Conservation (phyloP, 2,797 vertebrate genomes). For the Anas acuta region DNA sequence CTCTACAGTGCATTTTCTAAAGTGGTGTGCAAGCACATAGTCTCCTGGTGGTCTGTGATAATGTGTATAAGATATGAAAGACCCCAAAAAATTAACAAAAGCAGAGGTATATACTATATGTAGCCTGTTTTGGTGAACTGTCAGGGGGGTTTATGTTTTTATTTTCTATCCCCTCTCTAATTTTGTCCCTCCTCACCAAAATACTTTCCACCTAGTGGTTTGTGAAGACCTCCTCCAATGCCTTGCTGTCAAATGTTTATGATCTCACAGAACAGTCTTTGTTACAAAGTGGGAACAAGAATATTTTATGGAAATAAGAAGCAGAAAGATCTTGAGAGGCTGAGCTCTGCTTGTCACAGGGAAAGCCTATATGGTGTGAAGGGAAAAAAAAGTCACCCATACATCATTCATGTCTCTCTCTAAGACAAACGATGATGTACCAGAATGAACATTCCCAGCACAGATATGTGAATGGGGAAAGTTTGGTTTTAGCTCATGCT, state of each 20-base stretch:
- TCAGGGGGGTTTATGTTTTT: background rate
- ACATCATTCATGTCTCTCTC: background rate
- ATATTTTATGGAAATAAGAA: background rate
- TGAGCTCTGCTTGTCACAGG: background rate
- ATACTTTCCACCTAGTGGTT: background rate
- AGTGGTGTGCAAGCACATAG: background rate
- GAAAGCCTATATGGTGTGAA: background rate
- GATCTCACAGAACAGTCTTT: background rate
- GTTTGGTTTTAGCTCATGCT: background rate
- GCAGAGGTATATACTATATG: rapidly evolving
- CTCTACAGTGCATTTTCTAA: background rate
- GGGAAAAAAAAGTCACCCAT: background rate
- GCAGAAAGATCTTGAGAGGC: background rate
- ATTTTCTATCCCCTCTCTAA: background rate
- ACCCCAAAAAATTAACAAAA: background rate
- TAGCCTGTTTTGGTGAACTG: background rate
- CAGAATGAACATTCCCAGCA: background rate
- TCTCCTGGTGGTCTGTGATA: background rate
- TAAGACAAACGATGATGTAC: background rate
- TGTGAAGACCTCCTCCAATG: background rate
- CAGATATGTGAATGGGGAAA: background rate
- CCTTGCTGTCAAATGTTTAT: background rate
- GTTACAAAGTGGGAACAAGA: background rate
- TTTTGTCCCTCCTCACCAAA: background rate
- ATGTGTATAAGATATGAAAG: background rate